Evolutionary conservation across 2,797 vertebrate genomes (phyloP), one percentile per base, ranked within the genome.

Genomic region (Lepus oiostolus): DNA sequence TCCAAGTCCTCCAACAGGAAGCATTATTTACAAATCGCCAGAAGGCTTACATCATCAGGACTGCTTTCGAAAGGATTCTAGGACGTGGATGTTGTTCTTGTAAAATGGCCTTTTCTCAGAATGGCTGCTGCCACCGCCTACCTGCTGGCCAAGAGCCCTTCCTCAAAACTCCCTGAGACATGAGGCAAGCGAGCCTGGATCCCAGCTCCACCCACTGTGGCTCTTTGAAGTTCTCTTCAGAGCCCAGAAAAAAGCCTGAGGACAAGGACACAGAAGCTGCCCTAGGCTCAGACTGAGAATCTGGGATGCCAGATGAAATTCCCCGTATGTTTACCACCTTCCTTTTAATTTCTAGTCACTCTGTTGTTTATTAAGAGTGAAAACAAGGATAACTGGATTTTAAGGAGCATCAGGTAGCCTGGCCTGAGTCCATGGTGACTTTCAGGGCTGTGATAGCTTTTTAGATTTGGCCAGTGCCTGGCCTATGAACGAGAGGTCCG

Each of bases 291-390:
- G 30, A 22, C 6, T 11, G 50, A 90, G 71, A 74, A 71, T 17
- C 38, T 52, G 4, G 2, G 10, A n/a, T 35, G 26, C 24, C 68
- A 22, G 26, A 35, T 28, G 22, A 88, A 81, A 82, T 52, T 5
- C 19, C 50, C 21, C 35, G 26, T 7, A 1, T 17, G 12, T 17
- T 4, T 26, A 22, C 58, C 28, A n/a, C n/a, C 67, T 85, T 85
- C n/a, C 28, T 89, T 62, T 62, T 68, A 7, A 70, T 68, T 30
- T 54, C 75, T 19, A 80, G 58, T 50, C 6, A 30, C 54, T 84
- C n/a, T 50, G 42, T 91, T 86, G 47, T 84, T 95, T 84, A 70
- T 17, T 32, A 94, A 76, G n/a, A 87, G 22, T 35, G 11, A 30
- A 63, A 87, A 63, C 82, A 81, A 77, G 9, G 9, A 80, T 4